Base-by-base conservation (phyloP, 2,113 vertebrate species). In the Talpa occidentalis region DNA sequence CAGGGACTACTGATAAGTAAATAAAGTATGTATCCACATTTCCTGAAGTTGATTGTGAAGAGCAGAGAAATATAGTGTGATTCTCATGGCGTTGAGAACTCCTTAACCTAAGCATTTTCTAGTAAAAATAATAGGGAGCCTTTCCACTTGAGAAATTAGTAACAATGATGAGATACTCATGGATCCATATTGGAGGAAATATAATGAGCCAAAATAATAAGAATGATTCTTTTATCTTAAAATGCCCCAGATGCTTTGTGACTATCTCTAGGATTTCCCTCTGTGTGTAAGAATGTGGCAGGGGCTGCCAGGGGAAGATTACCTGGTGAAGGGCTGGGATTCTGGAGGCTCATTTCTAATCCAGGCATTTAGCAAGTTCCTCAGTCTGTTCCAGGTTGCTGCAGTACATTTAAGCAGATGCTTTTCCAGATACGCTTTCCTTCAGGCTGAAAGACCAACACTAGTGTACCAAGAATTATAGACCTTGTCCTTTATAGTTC, bases 131-230 rank as follows among this genome's bases (percentile, higher is more conserved):
- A 62, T 6, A 5, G 17, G 10, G 56, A 60, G 21, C 12, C 22
- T 56, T 86, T 80, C 77, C n/a, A 49, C 52, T 52, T 76, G 70
- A 91, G 76, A 82, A 83, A 42, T 40, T 19, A 81, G 26, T 80
- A 32, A 72, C 19, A 49, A 91, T 6, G 32, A 76, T 42, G 49
- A 74, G 32, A 83, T 16, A 22, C 21, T 83, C 83, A 78, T 16
- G 60, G 19, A 88, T 88, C 83, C 26, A 54, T 52, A 21, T 30
- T 59, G 80, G 37, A 93, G 83, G 49, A 76, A 73, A 73, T 83
- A 10, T n/a, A 95, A 19, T 35, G 22, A 28, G 35, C 86, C 72
- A 62, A 52, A 52, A 47, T 70, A 35, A 81, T 16, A 3, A 93
- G 78, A 84, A 56, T 49, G 49, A 79, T 67, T 77, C 32, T 56